Evolutionary conservation across 2,113 vertebrate species (phyloP).

Genomic region (Oncorhynchus keta): DNA sequence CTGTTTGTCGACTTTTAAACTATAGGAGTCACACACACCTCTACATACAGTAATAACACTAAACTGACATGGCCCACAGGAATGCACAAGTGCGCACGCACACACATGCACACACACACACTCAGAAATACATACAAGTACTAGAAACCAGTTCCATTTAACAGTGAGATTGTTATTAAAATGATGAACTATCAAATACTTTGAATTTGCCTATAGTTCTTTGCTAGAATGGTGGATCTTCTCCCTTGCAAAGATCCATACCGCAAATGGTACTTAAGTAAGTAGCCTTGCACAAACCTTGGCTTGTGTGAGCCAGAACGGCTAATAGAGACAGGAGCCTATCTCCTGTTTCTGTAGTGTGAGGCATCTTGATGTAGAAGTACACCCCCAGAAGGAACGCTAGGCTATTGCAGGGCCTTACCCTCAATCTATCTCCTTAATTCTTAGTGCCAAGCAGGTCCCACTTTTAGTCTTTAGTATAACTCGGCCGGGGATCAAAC

Average conservation of each 20-base stretch:
- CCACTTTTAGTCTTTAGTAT: too few species aligned
- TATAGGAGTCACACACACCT: slow-evolving; percentile 16
- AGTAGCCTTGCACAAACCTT: neutral
- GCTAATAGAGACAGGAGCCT: too few species aligned
- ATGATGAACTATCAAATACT: too few species aligned
- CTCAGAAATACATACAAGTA: neutral
- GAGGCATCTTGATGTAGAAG: neutral
- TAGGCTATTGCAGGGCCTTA: neutral
- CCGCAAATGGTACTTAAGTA: neutral
- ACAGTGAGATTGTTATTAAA: too few species aligned
- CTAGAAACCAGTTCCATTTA: neutral
- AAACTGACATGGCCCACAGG: neutral
- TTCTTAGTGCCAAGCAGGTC: too few species aligned
- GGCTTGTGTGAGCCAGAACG: neutral
- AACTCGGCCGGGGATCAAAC: too few species aligned
- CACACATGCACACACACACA: neutral
- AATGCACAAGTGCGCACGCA: neutral
- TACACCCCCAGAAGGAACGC: neutral
- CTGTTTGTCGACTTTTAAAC: slow-evolving; percentile 25
- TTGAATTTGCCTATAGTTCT: too few species aligned
- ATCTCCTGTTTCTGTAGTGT: neutral
- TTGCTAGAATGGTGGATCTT: neutral
- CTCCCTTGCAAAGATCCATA: neutral
- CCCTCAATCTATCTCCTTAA: too few species aligned
- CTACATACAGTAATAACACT: neutral